Evolutionary conservation across 2,888 invertebrate species (phyloP).

Genomic region (Eupithecia vulgata): DNA sequence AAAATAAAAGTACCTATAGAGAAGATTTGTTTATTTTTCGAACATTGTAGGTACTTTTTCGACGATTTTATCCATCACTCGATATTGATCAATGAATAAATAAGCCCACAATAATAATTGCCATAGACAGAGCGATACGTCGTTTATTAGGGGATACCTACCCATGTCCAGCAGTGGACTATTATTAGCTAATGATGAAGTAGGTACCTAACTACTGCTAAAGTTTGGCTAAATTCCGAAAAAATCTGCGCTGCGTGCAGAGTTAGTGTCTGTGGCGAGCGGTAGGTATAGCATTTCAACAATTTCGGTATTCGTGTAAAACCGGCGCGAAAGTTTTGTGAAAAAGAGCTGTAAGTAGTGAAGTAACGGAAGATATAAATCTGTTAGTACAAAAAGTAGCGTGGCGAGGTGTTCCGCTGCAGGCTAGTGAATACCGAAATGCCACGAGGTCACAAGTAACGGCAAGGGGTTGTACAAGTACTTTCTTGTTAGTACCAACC

Average conservation of each 20-base stretch:
- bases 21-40: not conserved
- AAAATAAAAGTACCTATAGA: constrained; percentile 19
- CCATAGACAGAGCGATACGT: not conserved
- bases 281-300: constrained; percentile 11
- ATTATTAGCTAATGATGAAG: not conserved
- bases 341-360: constrained; percentile 49
- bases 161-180: not conserved
- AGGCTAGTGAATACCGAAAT: constrained; percentile 50
- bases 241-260: not conserved
- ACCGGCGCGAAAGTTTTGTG: constrained; percentile 32
- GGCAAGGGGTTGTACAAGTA: constrained; percentile 39
- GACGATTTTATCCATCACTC: not conserved
- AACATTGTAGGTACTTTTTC: not conserved
- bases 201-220: not conserved
- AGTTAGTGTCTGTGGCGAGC: not conserved
- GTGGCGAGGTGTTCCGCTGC: constrained; percentile 48
- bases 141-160: not conserved
- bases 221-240: not conserved
- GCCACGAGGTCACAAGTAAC: constrained; percentile 53
- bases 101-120: not conserved
- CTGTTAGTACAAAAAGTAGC: constrained; percentile 58
- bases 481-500: constrained; percentile 31
- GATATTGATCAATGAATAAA: not conserved
- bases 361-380: constrained; percentile 65
- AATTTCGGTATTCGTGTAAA: constrained; percentile 13